Conservation (phyloP, 2,888 invertebrate genomes). For the Platynereis dumerilii region DNA sequence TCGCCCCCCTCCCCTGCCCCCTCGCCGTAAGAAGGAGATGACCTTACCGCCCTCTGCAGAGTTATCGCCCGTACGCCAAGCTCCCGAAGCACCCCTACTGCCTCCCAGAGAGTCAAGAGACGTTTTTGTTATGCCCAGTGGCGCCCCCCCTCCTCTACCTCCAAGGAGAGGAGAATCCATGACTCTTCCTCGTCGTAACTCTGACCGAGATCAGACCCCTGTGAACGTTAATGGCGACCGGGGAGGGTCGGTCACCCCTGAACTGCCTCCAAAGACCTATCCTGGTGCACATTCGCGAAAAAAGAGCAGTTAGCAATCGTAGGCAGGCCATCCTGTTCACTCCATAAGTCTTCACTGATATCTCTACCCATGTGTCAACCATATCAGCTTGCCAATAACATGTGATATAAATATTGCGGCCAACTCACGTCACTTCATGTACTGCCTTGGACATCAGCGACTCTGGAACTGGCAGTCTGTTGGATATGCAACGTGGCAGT, state of each 20-base stretch:
- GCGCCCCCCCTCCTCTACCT: conserved; percentile 9
- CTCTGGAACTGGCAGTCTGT: no score
- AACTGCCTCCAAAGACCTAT: conserved; percentile 60
- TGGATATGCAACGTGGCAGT: no score
- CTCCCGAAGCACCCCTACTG: conserved; percentile 72
- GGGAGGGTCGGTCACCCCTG: conserved; percentile 43
- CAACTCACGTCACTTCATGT: no score
- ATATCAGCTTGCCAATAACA: conserved; percentile 9
- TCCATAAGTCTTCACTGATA: not conserved
- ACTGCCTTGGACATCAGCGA: no score
- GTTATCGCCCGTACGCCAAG: conserved; percentile 69
- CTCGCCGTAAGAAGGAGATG: conserved; percentile 67
- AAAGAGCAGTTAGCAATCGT: conserved; percentile 34
- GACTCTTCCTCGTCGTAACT: conserved; percentile 39
- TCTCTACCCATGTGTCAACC: not conserved
- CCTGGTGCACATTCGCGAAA: conserved; percentile 34
- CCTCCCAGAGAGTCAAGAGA: conserved; percentile 17
- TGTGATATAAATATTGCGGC: conserved; percentile 4
- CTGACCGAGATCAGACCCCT: conserved; percentile 33
- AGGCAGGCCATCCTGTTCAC: not conserved
- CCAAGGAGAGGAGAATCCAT: conserved; percentile 9
- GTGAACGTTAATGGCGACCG: conserved; percentile 19
- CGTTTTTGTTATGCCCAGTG: conserved; percentile 9
- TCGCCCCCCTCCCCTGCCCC: conserved; percentile 22
- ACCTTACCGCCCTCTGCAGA: conserved; percentile 67